Percentiles rank a stretch among this genome's conserved stretches.
These are phyloP conservation scores for Odocoileus hemionus DNA, from an alignment of 2,113 vertebrate genomes.

Conservation along the genomic window DNA sequence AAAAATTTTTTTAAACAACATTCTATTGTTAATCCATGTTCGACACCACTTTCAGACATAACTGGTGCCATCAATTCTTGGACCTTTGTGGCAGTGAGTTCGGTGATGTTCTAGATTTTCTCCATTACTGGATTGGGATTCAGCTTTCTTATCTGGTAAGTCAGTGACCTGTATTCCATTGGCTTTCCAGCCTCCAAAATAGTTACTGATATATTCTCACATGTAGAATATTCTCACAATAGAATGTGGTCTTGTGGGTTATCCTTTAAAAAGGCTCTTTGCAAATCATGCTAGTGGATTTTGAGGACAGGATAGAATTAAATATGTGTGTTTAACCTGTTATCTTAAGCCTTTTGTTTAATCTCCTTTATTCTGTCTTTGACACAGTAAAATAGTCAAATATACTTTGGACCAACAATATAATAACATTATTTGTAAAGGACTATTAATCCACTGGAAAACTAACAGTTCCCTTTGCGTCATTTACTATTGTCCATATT, in stretches of 20 bases:
- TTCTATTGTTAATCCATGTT: background rate
- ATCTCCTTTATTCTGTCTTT: background rate
- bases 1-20: background rate
- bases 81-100: background rate
- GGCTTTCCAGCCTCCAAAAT: background rate
- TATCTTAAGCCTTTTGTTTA: background rate
- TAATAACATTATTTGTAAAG: background rate
- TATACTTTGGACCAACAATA: background rate
- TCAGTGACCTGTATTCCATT: background rate
- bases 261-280: background rate
- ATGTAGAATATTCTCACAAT: no score
- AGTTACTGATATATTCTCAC: background rate
- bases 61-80: background rate
- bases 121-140: background rate
- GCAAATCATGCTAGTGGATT: background rate
- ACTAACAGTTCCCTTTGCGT: background rate
- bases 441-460: constrained; percentile 16
- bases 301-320: background rate
- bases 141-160: background rate
- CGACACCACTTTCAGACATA: background rate
- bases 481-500: background rate
- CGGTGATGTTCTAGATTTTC: background rate
- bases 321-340: background rate
- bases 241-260: background rate
- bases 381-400: constrained; percentile 11